Conservation (phyloP, 2,888 invertebrate species). For the Aporophyla nigra region DNA sequence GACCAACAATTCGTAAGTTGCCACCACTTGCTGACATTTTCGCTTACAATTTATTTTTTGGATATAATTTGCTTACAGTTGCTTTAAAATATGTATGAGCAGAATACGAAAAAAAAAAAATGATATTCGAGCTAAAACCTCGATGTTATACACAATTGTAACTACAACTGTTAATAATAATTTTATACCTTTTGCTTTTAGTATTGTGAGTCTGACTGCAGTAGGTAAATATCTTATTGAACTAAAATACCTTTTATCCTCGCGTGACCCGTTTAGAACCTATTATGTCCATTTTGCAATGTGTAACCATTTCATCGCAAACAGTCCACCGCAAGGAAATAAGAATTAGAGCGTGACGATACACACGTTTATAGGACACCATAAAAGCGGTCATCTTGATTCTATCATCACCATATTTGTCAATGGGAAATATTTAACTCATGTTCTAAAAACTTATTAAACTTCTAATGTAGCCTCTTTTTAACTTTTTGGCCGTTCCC, state of each 20-base stretch:
- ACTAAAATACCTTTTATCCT: constrained; percentile 2
- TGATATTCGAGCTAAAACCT: neutral
- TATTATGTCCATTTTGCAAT: constrained; percentile 30
- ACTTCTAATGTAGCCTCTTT: neutral
- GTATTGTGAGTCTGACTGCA: neutral
- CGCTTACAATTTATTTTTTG: neutral
- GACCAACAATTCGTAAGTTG: no score
- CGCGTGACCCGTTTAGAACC: constrained; percentile 38
- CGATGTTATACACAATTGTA: neutral
- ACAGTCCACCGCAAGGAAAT: constrained; percentile 38
- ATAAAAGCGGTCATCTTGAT: constrained; percentile 51
- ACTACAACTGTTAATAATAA: neutral
- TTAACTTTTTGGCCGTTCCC: neutral
- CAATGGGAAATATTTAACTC: neutral
- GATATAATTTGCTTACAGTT: neutral
- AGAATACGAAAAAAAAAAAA: neutral
- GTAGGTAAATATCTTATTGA: neutral
- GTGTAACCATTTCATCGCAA: constrained; percentile 29
- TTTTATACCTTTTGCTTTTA: neutral
- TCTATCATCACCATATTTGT: constrained; percentile 32
- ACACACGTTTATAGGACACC: constrained; percentile 49
- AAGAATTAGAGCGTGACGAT: constrained; percentile 55
- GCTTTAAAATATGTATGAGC: neutral
- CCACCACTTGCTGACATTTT: no score
- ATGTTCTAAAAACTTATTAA: neutral